Evolutionary conservation across 1,140 invertebrate genomes (phyloP).

Genomic region (Drosophila triauraria): DNA sequence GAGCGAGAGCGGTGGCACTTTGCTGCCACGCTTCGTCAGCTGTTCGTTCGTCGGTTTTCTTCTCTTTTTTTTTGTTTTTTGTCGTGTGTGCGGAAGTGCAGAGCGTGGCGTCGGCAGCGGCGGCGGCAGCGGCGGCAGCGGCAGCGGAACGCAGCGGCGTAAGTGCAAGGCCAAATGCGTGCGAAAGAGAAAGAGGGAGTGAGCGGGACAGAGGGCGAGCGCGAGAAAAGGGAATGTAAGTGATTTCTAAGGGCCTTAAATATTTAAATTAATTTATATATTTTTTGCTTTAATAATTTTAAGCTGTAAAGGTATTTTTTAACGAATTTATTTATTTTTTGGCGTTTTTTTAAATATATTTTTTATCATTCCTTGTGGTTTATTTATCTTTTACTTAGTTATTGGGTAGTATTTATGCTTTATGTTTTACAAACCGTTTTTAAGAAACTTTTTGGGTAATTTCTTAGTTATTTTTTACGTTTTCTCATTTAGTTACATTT

Average conservation of each 20-base stretch:
- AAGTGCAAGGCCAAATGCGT: constrained; percentile 75
- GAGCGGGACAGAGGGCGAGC: constrained; percentile 7
- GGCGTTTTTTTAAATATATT: too few relatives aligned
- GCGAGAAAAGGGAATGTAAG: constrained; percentile 9
- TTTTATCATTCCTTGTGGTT: neutral
- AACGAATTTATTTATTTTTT: too few relatives aligned
- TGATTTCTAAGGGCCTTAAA: too few relatives aligned
- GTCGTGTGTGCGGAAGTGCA: constrained; percentile 75
- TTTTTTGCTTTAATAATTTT: too few relatives aligned
- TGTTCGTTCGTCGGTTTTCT: constrained; percentile 43
- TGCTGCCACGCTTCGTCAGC: constrained; percentile 58
- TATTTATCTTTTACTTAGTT: neutral
- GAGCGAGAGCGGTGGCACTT: constrained; percentile 13
- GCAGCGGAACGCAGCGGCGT: constrained; percentile 62
- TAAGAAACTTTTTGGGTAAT: too few relatives aligned
- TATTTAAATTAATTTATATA: too few relatives aligned
- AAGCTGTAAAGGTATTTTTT: too few relatives aligned
- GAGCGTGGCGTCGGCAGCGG: constrained; percentile 42
- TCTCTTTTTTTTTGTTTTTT: constrained; percentile 13
- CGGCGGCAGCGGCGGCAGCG: constrained; percentile 32
- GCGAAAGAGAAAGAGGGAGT: constrained; percentile 52
- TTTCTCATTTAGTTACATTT: too few relatives aligned
- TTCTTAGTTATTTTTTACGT: too few relatives aligned
- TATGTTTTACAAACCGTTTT: neutral
- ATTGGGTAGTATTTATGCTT: neutral